These are phyloP conservation scores for Drosophila cognata DNA, from an alignment of 2,888 invertebrate genomes.

Conservation along the genomic window DNA sequence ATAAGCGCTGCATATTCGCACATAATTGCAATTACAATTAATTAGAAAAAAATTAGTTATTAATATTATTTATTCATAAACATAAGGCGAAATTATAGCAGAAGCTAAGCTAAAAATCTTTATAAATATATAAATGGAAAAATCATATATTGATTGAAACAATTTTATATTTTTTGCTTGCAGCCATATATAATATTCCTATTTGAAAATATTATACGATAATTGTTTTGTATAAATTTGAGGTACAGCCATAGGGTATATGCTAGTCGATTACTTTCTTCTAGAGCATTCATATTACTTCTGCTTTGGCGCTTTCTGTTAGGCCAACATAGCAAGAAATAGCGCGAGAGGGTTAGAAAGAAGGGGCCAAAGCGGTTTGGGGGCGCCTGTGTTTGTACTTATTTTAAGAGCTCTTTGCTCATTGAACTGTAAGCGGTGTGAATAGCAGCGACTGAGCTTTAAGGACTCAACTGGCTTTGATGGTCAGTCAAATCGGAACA, in stretches of 20 bases:
- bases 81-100: no score
- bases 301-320: constrained; percentile 32
- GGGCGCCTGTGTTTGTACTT: constrained; percentile 34
- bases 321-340: constrained; percentile 7
- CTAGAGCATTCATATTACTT: constrained; percentile 11
- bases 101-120: no score
- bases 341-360: not conserved
- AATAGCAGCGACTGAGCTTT: constrained; percentile 64
- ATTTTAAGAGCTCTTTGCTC: constrained; percentile 67
- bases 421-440: constrained; percentile 57
- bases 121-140: not conserved
- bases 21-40: not conserved
- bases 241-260: constrained; percentile 16
- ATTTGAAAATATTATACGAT: not conserved
- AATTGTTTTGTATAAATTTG: not conserved
- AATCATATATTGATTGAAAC: not conserved
- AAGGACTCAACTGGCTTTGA: constrained; percentile 50
- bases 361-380: not conserved
- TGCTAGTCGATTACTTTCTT: not conserved
- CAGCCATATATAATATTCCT: no score
- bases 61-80: no score
- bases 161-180: not conserved
- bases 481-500: constrained; percentile 19
- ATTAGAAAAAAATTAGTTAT: not conserved
- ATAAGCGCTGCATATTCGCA: not conserved